A percentile compares a stretch with the other conserved stretches of the same genome.
These are phyloP conservation scores for Lepidothrix coronata DNA, from an alignment of 2,113 vertebrate species.

Conservation along the genomic window DNA sequence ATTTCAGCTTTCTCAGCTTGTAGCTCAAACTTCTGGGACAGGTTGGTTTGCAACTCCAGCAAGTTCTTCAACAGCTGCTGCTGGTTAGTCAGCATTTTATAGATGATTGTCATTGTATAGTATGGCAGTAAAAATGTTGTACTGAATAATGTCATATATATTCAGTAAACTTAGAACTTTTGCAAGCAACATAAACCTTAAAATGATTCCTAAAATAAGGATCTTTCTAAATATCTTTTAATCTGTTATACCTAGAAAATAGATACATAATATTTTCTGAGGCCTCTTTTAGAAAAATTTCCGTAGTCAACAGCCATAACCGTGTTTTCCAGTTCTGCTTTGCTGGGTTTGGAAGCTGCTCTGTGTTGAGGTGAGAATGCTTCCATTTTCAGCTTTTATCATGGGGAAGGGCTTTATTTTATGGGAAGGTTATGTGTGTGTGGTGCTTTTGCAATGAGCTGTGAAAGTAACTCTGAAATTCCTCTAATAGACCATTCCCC, in stretches of 20 bases:
- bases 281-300: background rate
- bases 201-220: background rate
- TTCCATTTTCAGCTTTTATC: background rate
- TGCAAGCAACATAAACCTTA: background rate
- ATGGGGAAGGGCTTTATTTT: background rate
- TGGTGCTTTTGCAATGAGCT: background rate
- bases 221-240: constrained; percentile 12
- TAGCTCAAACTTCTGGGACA: constrained; percentile 5
- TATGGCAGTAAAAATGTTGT: background rate
- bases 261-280: background rate
- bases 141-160: constrained; percentile 8
- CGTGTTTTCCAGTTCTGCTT: background rate
- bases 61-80: constrained; percentile 27
- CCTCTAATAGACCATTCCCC: background rate
- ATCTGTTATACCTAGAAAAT: background rate
- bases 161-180: constrained; percentile 39
- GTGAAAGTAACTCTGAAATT: constrained; percentile 12
- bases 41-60: constrained; percentile 12
- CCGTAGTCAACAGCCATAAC: rapidly evolving
- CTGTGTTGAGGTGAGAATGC: background rate
- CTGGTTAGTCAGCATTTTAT: constrained; percentile 50
- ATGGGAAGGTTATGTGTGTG: background rate
- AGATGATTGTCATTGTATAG: background rate
- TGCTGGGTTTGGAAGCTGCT: background rate
- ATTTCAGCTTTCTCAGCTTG: constrained; percentile 23